Base-by-base conservation (phyloP, 2,113 vertebrate species). In the Xenopus borealis region DNA sequence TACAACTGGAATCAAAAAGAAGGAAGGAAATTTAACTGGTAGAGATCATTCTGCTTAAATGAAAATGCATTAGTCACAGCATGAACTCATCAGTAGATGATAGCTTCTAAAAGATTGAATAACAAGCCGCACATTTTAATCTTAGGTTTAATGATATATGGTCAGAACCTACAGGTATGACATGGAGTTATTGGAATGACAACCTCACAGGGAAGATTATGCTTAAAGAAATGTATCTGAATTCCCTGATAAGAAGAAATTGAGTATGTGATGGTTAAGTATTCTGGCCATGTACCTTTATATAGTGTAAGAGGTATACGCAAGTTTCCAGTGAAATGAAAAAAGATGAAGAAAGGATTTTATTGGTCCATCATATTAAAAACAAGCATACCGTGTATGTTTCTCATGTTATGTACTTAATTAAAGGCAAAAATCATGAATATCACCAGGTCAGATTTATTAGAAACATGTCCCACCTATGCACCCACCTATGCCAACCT, bases 11-110 rank as follows among this genome's bases (percentile, higher is more conserved):
- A 61, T 61, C 58, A 61, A 12, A 23, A 61, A 13, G 14, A 23
- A 23, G 5, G 17, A 55, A 55, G 52, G 52, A 18, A 61, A 61
- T 61, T 61, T 61, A 61, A 61, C 58, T 23, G 58, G 58, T 61
- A 61, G 18, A 61, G 20, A 61, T 27, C 58, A 61, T 23, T 20
- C 58, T 61, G 20, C 18, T 61, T 27, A 19, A 61, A 20, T 23
- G 53, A 55, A 55, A 55, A 55, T 55, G 9, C 17, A 55, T 55
- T 55, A 55, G 53, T 55, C 53, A 55, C 53, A 55, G 53, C 17
- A 55, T 18, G 53, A 55, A 7, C 53, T 55, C 53, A 23, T 61
- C 18, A 61, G 58, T 61, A 61, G 27, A 61, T 20, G 58, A 20
- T 61, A 23, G 58, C 10, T 61, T 61, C 58, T 61, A 12, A 61